These are phyloP conservation scores for Clanis bilineata DNA, from an alignment of 2,888 invertebrate genomes.

Conservation along the genomic window DNA sequence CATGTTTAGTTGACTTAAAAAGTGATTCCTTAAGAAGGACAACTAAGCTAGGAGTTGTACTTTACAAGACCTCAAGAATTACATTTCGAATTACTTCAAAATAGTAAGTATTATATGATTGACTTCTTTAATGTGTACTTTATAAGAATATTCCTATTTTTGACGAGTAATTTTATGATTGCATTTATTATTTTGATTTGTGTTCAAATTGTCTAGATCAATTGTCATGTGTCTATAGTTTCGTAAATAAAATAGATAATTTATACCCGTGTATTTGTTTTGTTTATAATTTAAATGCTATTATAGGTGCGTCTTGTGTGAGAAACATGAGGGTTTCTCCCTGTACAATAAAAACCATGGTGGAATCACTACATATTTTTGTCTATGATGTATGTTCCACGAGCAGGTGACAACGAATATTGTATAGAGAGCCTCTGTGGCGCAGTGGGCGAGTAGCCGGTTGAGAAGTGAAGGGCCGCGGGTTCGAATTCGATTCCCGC, in stretches of 20 bases:
- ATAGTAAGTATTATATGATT: not conserved
- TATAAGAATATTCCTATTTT: slow-evolving; percentile 8
- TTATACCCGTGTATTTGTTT: not conserved
- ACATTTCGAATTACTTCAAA: not conserved
- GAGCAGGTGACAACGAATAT: no score
- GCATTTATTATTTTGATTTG: not conserved
- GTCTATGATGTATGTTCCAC: no score
- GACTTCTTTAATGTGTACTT: not conserved
- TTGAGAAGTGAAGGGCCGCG: no score
- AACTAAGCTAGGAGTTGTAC: not conserved
- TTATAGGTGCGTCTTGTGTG: no score
- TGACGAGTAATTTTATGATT: slow-evolving; percentile 3
- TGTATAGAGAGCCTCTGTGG: no score
- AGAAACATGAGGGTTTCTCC: no score
- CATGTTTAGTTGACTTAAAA: not conserved
- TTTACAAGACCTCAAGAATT: not conserved
- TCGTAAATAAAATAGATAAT: not conserved
- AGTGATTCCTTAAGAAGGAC: slow-evolving; percentile 11
- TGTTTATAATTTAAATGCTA: no score
- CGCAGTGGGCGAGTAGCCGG: no score
- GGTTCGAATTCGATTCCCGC: no score
- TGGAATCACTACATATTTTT: no score
- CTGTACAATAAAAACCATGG: no score
- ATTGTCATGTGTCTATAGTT: not conserved
- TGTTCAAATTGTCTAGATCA: not conserved